Conservation (phyloP, 1,140 invertebrate species). For the Pristionchus pacificus region DNA sequence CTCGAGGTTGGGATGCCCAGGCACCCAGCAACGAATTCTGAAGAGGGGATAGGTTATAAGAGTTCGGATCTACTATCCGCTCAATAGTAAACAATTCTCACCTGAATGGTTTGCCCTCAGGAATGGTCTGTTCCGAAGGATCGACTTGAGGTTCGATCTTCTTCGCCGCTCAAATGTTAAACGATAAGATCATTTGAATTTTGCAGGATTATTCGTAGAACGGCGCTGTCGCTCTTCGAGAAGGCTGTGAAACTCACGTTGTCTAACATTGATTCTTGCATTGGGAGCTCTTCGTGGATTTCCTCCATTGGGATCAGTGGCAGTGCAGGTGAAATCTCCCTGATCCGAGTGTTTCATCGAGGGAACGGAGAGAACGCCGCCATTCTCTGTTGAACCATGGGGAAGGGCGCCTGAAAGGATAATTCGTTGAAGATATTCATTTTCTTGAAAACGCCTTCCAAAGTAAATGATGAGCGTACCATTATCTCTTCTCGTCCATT, state of each 20-base stretch:
- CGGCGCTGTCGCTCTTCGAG: constrained; percentile 18
- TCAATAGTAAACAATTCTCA: neutral
- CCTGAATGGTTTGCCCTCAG: constrained; percentile 36
- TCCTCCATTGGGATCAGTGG: constrained; percentile 13
- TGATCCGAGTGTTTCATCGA: constrained; percentile 2
- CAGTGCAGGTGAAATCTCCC: constrained; percentile 22
- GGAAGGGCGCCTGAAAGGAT: constrained; percentile 5
- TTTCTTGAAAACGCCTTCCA: too few species aligned
- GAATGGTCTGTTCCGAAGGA: constrained; percentile 48
- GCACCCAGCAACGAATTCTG: constrained; percentile 52
- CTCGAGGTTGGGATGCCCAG: constrained; percentile 35
- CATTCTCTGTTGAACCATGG: constrained; percentile 10
- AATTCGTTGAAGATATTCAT: neutral
- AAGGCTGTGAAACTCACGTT: constrained; percentile 31
- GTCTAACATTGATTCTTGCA: constrained; percentile 3
- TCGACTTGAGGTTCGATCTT: constrained; percentile 45
- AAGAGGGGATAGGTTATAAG: too few species aligned
- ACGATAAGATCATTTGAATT: constrained; percentile 1
- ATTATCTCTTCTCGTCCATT: constrained; percentile 8
- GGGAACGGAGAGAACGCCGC: constrained; percentile 8
- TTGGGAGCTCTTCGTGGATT: neutral
- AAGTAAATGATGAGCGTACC: too few species aligned
- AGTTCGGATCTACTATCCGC: neutral
- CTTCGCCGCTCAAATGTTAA: constrained; percentile 3
- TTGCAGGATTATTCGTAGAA: constrained; percentile 8